These are phyloP conservation scores for Philereme vetulata DNA, from an alignment of 2,888 invertebrate species.

Conservation along the genomic window DNA sequence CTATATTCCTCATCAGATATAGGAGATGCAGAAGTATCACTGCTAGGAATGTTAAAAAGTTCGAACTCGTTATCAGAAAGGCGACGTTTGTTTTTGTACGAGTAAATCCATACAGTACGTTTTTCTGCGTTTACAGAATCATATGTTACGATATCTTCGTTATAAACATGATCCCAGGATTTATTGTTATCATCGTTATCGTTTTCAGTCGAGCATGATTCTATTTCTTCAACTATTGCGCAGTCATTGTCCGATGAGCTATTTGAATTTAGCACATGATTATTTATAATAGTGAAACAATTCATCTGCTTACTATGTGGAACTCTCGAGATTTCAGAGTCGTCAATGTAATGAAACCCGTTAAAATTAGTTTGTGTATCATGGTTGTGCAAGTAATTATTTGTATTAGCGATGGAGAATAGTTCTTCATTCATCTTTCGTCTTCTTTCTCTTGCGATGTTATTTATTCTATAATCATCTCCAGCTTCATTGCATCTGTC, in stretches of 20 bases:
- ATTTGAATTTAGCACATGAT: conserved; percentile 49
- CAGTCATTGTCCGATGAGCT: conserved; percentile 52
- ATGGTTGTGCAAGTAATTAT: conserved; percentile 20
- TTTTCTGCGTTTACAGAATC: conserved; percentile 48
- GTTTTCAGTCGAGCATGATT: conserved; percentile 27
- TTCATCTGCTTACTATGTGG: conserved; percentile 49
- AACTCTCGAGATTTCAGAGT: conserved; percentile 29
- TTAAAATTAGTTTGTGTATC: conserved; percentile 29
- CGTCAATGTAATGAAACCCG: conserved; percentile 25
- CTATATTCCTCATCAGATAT: conserved; percentile 43
- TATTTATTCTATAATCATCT: conserved; percentile 48
- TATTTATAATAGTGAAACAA: conserved; percentile 60
- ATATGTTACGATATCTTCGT: conserved; percentile 46
- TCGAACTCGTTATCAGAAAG: conserved; percentile 55
- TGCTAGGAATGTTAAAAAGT: conserved; percentile 47
- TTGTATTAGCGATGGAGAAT: conserved; percentile 19
- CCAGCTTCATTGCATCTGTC: conserved; percentile 38
- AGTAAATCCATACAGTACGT: conserved; percentile 68
- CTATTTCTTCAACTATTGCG: conserved; percentile 43
- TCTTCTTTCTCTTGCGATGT: conserved; percentile 52
- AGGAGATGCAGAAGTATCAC: conserved; percentile 48
- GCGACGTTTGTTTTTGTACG: conserved; percentile 63
- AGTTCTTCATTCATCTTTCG: conserved; percentile 38
- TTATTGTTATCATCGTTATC: conserved; percentile 33
- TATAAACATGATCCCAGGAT: conserved; percentile 39